A percentile compares a stretch with the other conserved stretches of the same genome.
Evolutionary conservation across 2,888 invertebrate species (phyloP).

Genomic region (Drosophila seclusa): DNA sequence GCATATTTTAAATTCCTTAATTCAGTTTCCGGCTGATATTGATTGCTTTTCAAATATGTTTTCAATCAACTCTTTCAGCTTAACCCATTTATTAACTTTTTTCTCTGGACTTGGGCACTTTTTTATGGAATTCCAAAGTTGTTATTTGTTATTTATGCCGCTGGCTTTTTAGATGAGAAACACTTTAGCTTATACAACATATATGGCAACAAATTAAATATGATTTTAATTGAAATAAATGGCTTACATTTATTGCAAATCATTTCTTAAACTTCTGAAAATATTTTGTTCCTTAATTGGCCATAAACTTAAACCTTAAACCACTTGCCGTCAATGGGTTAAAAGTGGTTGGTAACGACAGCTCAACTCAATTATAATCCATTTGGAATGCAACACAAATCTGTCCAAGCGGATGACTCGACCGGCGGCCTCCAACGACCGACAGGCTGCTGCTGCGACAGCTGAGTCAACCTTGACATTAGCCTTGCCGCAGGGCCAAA

Average conservation of each 20-base stretch:
- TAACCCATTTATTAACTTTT: not conserved
- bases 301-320: not conserved
- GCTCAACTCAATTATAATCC: constrained; percentile 67
- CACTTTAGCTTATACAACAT: not conserved
- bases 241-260: not conserved
- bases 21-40: constrained; percentile 6
- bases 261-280: not conserved
- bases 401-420: constrained; percentile 41
- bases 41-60: constrained; percentile 35
- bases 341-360: constrained; percentile 29
- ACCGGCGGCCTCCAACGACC: constrained; percentile 41
- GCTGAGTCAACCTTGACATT: constrained; percentile 71
- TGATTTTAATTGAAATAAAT: not conserved
- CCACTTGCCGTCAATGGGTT: constrained; percentile 23
- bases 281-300: not conserved
- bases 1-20: constrained; percentile 15
- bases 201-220: not conserved
- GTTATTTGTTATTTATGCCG: not conserved
- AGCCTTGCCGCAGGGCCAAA: constrained; percentile 66
- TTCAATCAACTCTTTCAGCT: constrained; percentile 16
- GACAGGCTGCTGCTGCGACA: constrained; percentile 33
- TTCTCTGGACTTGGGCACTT: not conserved
- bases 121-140: not conserved
- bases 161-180: not conserved
- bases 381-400: constrained; percentile 66